These are phyloP conservation scores for Ametastegia equiseti DNA, from an alignment of 2,888 invertebrate species.

Conservation along the genomic window DNA sequence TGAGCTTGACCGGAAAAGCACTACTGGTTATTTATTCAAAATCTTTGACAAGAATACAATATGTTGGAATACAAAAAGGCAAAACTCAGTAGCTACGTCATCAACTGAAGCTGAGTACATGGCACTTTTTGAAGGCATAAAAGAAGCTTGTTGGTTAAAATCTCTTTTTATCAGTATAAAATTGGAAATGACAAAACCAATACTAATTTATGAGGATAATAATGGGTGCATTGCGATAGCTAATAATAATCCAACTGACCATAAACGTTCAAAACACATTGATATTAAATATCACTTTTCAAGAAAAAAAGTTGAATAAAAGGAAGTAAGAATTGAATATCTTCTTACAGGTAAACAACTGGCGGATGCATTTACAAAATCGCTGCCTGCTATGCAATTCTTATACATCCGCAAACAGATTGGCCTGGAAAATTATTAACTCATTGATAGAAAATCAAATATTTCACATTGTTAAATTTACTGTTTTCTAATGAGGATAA, in stretches of 20 bases:
- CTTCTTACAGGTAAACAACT: constrained; percentile 26
- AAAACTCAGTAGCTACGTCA: no score
- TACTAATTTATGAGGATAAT: constrained; percentile 64
- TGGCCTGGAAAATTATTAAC: no score
- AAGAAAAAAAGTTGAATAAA: neutral
- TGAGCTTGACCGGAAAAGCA: constrained; percentile 32
- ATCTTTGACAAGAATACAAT: constrained; percentile 48
- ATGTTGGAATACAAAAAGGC: no score
- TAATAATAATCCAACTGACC: constrained; percentile 61
- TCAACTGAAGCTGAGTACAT: no score
- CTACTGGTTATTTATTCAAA: constrained; percentile 32
- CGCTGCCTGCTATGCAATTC: neutral
- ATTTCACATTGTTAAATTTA: no score
- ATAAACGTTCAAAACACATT: constrained; percentile 60
- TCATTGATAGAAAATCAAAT: no score
- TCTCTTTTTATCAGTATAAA: no score
- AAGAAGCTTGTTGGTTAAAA: no score
- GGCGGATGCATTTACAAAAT: constrained; percentile 4
- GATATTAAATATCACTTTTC: constrained; percentile 39
- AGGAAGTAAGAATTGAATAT: neutral
- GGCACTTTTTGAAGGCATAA: no score
- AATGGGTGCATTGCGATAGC: constrained; percentile 51
- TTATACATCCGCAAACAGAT: no score
- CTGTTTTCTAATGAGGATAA: no score
- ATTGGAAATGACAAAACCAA: no score